A percentile compares a stretch with the other conserved stretches of the same genome.
phyloP scores from a whole-genome alignment of 2,113 vertebrate species.

The Epinephelus lanceolatus region DNA sequence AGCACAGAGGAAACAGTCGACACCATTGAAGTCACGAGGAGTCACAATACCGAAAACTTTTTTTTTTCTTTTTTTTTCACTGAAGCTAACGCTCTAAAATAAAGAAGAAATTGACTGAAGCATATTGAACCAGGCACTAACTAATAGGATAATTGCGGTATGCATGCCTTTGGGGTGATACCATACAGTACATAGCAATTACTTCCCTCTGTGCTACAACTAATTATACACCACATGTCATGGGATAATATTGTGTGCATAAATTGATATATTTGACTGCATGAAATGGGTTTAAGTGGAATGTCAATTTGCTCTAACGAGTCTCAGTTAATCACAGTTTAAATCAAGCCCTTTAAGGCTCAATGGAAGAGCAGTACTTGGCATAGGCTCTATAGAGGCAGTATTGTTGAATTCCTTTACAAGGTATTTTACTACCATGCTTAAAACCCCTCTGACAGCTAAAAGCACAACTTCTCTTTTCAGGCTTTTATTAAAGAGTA shows the following conservation, averaged over 20 bases:
- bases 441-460: slow-evolving; percentile 53
- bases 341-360: slow-evolving; percentile 25
- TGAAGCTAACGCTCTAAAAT: neutral
- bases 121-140: slow-evolving; percentile 9
- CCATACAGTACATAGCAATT: slow-evolving; percentile 47
- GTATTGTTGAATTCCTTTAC: slow-evolving; percentile 38
- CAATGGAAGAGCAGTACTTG: slow-evolving; percentile 12
- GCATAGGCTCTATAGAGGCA: neutral
- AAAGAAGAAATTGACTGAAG: slow-evolving; percentile 47
- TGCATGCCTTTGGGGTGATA: slow-evolving; percentile 11
- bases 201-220: slow-evolving; percentile 28
- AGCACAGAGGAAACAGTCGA: slow-evolving; percentile 18
- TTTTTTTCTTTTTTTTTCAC: neutral
- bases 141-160: slow-evolving; percentile 54
- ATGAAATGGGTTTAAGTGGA: slow-evolving; percentile 47
- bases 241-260: slow-evolving; percentile 45
- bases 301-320: slow-evolving; percentile 48
- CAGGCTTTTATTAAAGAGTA: slow-evolving; percentile 62
- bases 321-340: slow-evolving; percentile 41
- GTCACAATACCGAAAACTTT: slow-evolving; percentile 20
- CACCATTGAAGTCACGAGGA: slow-evolving; percentile 29
- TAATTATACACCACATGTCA: slow-evolving; percentile 55
- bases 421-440: slow-evolving; percentile 49
- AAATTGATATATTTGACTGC: slow-evolving; percentile 30
- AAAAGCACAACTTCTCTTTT: slow-evolving; percentile 34